These are phyloP conservation scores for Hirtodrosophila cameraria DNA, from an alignment of 2,888 invertebrate species.

Conservation along the genomic window DNA sequence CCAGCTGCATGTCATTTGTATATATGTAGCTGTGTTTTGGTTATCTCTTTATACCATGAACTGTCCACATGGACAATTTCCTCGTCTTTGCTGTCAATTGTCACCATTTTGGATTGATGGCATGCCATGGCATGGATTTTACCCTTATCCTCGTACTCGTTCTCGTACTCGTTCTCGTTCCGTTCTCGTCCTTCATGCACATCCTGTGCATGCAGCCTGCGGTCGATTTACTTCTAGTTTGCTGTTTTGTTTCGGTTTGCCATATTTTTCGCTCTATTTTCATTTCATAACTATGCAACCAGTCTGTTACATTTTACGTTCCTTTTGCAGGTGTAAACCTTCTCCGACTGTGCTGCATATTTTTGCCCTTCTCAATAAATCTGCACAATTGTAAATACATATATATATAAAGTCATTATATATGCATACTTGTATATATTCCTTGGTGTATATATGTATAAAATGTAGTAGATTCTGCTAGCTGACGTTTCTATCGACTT, in stretches of 20 bases:
- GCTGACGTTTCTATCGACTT: slow-evolving; percentile 31
- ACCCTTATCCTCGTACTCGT: background rate
- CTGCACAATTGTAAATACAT: slow-evolving; percentile 16
- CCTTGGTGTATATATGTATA: slow-evolving; percentile 11
- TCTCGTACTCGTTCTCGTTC: too few species aligned
- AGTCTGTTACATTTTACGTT: slow-evolving; percentile 22
- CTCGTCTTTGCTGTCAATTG: slow-evolving; percentile 68
- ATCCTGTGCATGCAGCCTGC: slow-evolving; percentile 15
- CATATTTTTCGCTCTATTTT: slow-evolving; percentile 39
- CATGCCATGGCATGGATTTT: slow-evolving; percentile 17
- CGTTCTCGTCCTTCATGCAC: too few species aligned
- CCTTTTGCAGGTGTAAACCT: slow-evolving; percentile 2
- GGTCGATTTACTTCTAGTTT: slow-evolving; percentile 21
- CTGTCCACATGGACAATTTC: slow-evolving; percentile 35
- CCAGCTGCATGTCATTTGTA: slow-evolving; percentile 69
- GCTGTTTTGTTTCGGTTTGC: slow-evolving; percentile 16
- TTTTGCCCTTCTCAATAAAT: slow-evolving; percentile 54
- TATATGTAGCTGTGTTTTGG: slow-evolving; percentile 37
- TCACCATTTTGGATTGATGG: slow-evolving; percentile 70
- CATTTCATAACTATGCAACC: slow-evolving; percentile 42
- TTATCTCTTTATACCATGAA: slow-evolving; percentile 22
- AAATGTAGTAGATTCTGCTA: slow-evolving; percentile 6
- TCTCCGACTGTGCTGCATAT: slow-evolving; percentile 13
- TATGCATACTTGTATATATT: too few species aligned
- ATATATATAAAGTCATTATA: too few species aligned